Evolutionary conservation across 2,113 vertebrate genomes (phyloP).

Genomic region (Cryptoleucopteryx plumbea): DNA sequence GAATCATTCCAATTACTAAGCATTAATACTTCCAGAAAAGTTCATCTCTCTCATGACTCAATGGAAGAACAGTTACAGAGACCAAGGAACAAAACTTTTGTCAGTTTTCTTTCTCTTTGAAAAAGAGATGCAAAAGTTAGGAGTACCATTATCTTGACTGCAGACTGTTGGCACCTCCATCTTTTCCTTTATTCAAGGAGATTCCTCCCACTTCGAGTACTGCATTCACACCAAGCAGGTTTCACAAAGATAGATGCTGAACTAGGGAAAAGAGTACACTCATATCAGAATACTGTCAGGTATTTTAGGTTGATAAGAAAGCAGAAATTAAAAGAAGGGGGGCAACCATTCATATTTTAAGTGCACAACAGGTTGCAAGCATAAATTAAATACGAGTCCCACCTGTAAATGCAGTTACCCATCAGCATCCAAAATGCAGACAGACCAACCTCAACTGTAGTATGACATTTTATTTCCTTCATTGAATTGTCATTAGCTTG

Average conservation of each 20-base stretch:
- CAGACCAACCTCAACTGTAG: background rate
- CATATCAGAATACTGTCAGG: background rate
- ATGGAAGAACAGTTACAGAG: background rate
- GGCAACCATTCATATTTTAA: background rate
- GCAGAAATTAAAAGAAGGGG: background rate
- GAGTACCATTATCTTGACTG: constrained; percentile 66
- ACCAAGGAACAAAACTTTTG: background rate
- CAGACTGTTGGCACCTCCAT: constrained; percentile 48
- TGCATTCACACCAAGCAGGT: constrained; percentile 21
- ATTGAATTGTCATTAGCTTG: background rate
- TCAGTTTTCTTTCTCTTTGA: background rate
- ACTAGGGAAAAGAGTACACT: background rate
- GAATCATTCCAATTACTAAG: background rate
- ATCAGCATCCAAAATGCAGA: background rate
- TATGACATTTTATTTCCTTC: background rate
- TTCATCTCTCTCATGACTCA: background rate
- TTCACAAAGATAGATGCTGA: background rate
- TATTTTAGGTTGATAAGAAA: background rate
- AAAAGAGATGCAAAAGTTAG: background rate
- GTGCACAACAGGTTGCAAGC: background rate
- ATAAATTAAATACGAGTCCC: background rate
- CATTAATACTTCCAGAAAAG: background rate
- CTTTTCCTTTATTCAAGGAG: constrained; percentile 24
- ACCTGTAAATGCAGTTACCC: background rate
- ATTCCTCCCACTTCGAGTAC: constrained; percentile 27